Conservation (phyloP, 2,113 vertebrate species). For the Rhinopithecus roxellana region DNA sequence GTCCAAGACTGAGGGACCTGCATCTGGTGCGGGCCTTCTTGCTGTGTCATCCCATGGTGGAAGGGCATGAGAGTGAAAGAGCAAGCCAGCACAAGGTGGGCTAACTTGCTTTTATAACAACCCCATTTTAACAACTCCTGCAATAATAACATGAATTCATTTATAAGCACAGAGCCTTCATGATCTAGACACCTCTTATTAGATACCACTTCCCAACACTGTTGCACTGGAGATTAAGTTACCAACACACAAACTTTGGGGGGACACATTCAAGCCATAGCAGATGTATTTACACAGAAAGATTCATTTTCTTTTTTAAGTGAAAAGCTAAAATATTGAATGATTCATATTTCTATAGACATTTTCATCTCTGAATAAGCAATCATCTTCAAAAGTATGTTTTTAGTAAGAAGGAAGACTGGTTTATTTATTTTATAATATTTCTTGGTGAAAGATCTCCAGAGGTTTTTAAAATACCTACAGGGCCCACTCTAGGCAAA, state of each 20-base stretch:
- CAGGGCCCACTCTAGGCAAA: not conserved
- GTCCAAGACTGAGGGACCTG: not conserved
- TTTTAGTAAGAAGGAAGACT: conserved; percentile 52
- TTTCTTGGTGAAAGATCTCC: not conserved
- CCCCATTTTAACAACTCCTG: not conserved
- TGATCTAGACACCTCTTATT: not conserved
- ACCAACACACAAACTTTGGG: not conserved
- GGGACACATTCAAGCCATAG: not conserved
- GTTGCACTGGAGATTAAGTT: not conserved
- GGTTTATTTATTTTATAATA: conserved; percentile 19
- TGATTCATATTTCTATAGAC: conserved; percentile 40
- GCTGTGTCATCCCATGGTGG: not conserved
- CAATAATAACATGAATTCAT: not conserved
- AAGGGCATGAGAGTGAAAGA: not conserved
- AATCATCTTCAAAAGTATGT: conserved; percentile 51
- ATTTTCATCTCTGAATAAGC: conserved; percentile 46
- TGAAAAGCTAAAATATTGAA: conserved; percentile 35
- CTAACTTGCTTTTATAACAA: not conserved
- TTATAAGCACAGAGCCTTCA: not conserved
- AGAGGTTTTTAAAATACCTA: not conserved
- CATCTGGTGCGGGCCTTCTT: not conserved
- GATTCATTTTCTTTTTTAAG: conserved; percentile 47
- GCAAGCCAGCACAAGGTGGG: not conserved
- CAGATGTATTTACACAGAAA: conserved; percentile 6
- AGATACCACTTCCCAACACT: not conserved